phyloP scores from a whole-genome alignment of 2,888 invertebrate species.

The Melanchra persicariae region DNA sequence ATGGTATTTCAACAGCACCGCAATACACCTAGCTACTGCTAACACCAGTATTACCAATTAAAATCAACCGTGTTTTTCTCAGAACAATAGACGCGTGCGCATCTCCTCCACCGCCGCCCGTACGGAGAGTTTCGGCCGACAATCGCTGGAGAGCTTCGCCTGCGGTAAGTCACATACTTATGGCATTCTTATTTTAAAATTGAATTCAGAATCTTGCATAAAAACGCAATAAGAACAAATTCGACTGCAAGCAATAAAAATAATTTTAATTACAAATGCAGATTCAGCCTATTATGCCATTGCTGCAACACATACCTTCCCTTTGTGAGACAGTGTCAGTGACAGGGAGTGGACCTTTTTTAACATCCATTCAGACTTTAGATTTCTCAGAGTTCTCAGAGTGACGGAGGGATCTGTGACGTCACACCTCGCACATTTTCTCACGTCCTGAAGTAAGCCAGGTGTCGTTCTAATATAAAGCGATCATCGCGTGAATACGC shows the following conservation, averaged over 20 bases:
- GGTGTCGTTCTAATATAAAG: too few relatives aligned
- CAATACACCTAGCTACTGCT: too few relatives aligned
- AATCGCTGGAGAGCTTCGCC: slow-evolving; percentile 85
- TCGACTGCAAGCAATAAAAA: background rate
- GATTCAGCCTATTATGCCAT: too few relatives aligned
- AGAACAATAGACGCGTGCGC: slow-evolving; percentile 85
- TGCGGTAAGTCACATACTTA: slow-evolving; percentile 71
- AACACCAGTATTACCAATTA: too few relatives aligned
- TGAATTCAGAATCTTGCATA: slow-evolving; percentile 13
- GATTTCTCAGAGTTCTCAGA: slow-evolving; percentile 11
- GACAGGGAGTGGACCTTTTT: too few relatives aligned
- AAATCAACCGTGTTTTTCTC: too few relatives aligned
- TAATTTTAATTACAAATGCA: too few relatives aligned
- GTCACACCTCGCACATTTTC: slow-evolving; percentile 37
- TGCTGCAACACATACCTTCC: too few relatives aligned
- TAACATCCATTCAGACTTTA: slow-evolving; percentile 39
- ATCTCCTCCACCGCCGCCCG: slow-evolving; percentile 85
- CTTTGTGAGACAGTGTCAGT: too few relatives aligned
- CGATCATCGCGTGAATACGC: too few relatives aligned
- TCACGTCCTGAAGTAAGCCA: slow-evolving; percentile 37
- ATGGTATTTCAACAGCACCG: too few relatives aligned
- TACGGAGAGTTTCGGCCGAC: slow-evolving; percentile 85
- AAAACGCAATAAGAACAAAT: too few relatives aligned
- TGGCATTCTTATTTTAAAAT: background rate
- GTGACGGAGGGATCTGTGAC: slow-evolving; percentile 38